Evolutionary conservation across 2,888 invertebrate genomes (phyloP).

Genomic region (Allygus modestus): DNA sequence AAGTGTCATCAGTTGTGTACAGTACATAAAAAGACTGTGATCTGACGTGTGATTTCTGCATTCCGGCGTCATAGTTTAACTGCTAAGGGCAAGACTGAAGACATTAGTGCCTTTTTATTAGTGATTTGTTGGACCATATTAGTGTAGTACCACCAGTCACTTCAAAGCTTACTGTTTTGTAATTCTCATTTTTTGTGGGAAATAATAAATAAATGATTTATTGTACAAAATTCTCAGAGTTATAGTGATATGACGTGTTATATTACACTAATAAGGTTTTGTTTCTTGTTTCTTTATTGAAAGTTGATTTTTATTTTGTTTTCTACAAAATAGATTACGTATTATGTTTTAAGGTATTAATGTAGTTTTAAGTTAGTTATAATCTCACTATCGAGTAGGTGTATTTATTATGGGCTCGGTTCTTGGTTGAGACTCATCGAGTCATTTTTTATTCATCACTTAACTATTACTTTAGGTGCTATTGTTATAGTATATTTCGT

Average conservation of each 20-base stretch:
- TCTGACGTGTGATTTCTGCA: slow-evolving; percentile 7
- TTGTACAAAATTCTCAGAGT: background rate
- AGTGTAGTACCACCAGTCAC: background rate
- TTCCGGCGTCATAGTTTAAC: slow-evolving; percentile 11
- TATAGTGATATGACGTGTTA: background rate
- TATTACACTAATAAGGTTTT: background rate
- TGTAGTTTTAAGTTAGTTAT: too few relatives aligned
- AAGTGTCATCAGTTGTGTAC: background rate
- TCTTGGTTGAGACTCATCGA: too few relatives aligned
- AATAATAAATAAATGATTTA: background rate
- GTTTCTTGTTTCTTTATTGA: slow-evolving; percentile 20
- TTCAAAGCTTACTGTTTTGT: background rate
- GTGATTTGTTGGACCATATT: slow-evolving; percentile 6
- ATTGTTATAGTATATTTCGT: too few relatives aligned
- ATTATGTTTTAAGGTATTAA: background rate
- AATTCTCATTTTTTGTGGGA: background rate
- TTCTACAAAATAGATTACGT: background rate
- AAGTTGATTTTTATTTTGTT: slow-evolving; percentile 8
- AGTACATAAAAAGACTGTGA: background rate
- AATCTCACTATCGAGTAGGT: too few relatives aligned
- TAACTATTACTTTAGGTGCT: too few relatives aligned
- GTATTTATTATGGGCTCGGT: too few relatives aligned
- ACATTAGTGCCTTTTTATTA: slow-evolving; percentile 3
- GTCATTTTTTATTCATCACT: too few relatives aligned
- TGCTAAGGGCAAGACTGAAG: slow-evolving; percentile 13